These are phyloP conservation scores for Octonoba sinensis DNA, from an alignment of 2,888 invertebrate genomes.

Conservation along the genomic window DNA sequence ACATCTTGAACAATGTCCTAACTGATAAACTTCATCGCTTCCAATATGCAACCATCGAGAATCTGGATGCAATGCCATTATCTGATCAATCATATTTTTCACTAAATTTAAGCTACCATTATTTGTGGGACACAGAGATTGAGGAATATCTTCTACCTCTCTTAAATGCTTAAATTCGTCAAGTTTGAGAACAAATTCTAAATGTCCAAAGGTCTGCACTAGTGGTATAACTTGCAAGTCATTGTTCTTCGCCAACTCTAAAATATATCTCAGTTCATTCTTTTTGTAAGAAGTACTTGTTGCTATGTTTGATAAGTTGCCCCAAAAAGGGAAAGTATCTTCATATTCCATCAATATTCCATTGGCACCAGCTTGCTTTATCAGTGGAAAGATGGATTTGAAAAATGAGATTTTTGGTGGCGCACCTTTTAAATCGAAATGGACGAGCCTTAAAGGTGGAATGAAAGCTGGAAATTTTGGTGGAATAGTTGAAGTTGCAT, in stretches of 20 bases:
- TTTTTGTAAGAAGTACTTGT: slow-evolving; percentile 73
- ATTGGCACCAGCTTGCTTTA: slow-evolving; percentile 66
- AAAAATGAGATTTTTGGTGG: slow-evolving; percentile 65
- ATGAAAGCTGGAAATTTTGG: slow-evolving; percentile 29
- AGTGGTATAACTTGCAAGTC: slow-evolving; percentile 75
- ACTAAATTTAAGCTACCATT: slow-evolving; percentile 70
- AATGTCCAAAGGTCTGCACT: slow-evolving; percentile 74
- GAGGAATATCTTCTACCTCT: slow-evolving; percentile 78
- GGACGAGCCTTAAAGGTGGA: slow-evolving; percentile 66
- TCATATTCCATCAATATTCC: slow-evolving; percentile 77
- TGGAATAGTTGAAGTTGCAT: slow-evolving; percentile 11
- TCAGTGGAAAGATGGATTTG: slow-evolving; percentile 63
- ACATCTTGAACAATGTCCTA: slow-evolving; percentile 79
- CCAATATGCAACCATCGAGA: slow-evolving; percentile 77
- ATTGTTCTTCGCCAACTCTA: slow-evolving; percentile 69
- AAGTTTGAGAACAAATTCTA: slow-evolving; percentile 82
- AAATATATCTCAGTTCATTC: slow-evolving; percentile 69
- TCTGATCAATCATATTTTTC: slow-evolving; percentile 70
- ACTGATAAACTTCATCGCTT: slow-evolving; percentile 81
- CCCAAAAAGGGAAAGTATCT: slow-evolving; percentile 77
- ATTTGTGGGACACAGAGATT: slow-evolving; percentile 74
- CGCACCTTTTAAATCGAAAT: slow-evolving; percentile 67
- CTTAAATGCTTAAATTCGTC: slow-evolving; percentile 78
- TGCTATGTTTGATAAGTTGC: slow-evolving; percentile 71
- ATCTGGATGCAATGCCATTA: slow-evolving; percentile 66